Evolutionary conservation across 2,797 vertebrate species (phyloP).

Genomic region (Valencia hispanica): DNA sequence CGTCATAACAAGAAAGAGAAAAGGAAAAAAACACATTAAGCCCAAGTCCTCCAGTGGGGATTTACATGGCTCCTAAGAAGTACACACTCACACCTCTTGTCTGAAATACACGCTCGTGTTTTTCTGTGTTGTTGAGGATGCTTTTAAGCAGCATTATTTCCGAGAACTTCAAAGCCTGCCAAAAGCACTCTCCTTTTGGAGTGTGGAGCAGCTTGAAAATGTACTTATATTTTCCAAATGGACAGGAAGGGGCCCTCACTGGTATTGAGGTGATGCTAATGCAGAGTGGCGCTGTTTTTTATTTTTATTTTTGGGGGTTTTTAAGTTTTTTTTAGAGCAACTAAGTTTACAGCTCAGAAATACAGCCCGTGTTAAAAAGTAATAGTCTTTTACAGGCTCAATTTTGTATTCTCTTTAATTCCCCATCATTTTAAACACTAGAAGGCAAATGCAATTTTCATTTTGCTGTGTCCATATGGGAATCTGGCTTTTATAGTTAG

Average conservation of each 20-base stretch:
- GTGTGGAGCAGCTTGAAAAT: conserved; percentile 77
- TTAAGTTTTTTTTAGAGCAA: conserved; percentile 13
- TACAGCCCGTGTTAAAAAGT: conserved; percentile 50
- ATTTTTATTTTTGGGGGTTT: background rate
- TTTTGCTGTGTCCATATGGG: conserved; percentile 51
- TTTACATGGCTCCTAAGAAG: conserved; percentile 69
- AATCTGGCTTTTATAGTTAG: conserved; percentile 53
- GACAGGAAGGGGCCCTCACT: conserved; percentile 78
- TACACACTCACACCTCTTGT: conserved; percentile 61
- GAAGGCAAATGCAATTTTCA: conserved; percentile 47
- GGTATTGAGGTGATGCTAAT: conserved; percentile 80
- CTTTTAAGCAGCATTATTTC: conserved; percentile 84
- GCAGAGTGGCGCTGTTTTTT: conserved; percentile 60
- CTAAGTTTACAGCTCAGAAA: conserved; percentile 59
- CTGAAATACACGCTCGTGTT: conserved; percentile 73
- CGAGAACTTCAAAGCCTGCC: conserved; percentile 82
- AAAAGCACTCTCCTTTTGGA: conserved; percentile 80
- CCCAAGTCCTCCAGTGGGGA: conserved; percentile 42
- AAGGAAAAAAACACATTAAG: conserved; percentile 56
- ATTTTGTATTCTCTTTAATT: conserved; percentile 57
- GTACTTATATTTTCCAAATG: conserved; percentile 84
- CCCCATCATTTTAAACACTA: conserved; percentile 49
- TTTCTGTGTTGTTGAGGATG: conserved; percentile 72
- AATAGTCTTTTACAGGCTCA: conserved; percentile 59
- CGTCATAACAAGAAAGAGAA: conserved; percentile 20